Percentiles rank a stretch among this genome's conserved stretches.
phyloP scores from a whole-genome alignment of 2,888 invertebrate genomes.

The Eustalomyia histrio region DNA sequence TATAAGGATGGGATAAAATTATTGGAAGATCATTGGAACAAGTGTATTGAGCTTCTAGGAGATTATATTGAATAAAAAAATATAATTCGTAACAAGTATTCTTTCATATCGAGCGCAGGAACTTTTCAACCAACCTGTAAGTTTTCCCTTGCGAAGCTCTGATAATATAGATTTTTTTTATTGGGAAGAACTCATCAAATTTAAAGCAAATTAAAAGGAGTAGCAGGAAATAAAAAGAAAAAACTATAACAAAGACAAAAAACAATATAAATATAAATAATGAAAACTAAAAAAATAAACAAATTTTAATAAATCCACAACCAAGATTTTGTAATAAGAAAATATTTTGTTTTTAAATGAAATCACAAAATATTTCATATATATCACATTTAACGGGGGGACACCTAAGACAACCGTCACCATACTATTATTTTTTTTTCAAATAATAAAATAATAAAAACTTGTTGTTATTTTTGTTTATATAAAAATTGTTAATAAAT shows the following conservation, averaged over 20 bases:
- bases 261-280: constrained; percentile 11
- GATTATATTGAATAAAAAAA: too few species aligned
- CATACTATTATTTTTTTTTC: constrained; percentile 32
- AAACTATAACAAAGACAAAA: not conserved
- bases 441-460: constrained; percentile 35
- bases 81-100: too few species aligned
- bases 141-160: too few species aligned
- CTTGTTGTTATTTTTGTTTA: constrained; percentile 56
- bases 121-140: too few species aligned
- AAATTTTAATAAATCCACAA: constrained; percentile 47
- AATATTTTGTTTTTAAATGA: constrained; percentile 3
- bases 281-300: constrained; percentile 3
- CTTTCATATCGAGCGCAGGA: too few species aligned
- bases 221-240: not conserved
- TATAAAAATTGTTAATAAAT: constrained; percentile 63
- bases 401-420: constrained; percentile 43
- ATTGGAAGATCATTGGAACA: too few species aligned
- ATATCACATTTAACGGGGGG: constrained; percentile 4
- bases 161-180: too few species aligned
- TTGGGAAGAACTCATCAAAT: too few species aligned
- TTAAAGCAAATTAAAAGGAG: not conserved
- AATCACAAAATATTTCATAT: constrained; percentile 15
- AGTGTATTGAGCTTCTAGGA: too few species aligned
- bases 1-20: too few species aligned
- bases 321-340: constrained; percentile 63